Evolutionary conservation across 2,888 invertebrate species (phyloP).

Genomic region (Cloeon dipterum): DNA sequence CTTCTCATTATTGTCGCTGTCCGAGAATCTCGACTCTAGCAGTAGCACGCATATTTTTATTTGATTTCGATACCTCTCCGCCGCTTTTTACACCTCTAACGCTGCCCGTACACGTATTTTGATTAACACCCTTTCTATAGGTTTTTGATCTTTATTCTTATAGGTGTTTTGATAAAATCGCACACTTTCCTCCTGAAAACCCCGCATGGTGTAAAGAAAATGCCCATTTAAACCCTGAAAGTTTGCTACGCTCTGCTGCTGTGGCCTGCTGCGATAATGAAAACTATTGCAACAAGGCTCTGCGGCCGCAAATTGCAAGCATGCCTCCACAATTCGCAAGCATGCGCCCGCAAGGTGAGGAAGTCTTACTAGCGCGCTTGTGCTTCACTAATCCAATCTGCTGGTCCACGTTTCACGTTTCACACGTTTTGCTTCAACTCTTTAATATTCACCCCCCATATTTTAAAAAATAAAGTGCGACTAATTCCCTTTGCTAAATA

Average conservation of each 20-base stretch:
- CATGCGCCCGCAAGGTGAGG: too few species aligned
- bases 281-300: slow-evolving; percentile 43
- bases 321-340: too few species aligned
- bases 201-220: slow-evolving; percentile 31
- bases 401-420: too few species aligned
- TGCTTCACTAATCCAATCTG: background rate
- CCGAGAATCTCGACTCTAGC: slow-evolving; percentile 1
- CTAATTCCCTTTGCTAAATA: too few species aligned
- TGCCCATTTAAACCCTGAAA: slow-evolving; percentile 4
- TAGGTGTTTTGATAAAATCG: slow-evolving; percentile 35
- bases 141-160: slow-evolving; percentile 10
- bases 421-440: too few species aligned
- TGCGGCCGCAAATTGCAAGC: slow-evolving; percentile 23
- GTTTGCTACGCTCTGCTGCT: slow-evolving; percentile 4
- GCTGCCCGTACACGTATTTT: slow-evolving; percentile 9
- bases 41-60: background rate
- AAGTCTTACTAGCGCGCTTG: too few species aligned
- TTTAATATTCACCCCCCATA: too few species aligned
- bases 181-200: slow-evolving; percentile 32
- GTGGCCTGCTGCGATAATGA: slow-evolving; percentile 29
- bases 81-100: background rate
- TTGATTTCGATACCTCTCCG: background rate
- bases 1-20: background rate
- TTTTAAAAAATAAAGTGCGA: too few species aligned
- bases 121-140: slow-evolving; percentile 4